Conservation (phyloP, 2,888 invertebrate species). For the Aspidiotus rigidus region DNA sequence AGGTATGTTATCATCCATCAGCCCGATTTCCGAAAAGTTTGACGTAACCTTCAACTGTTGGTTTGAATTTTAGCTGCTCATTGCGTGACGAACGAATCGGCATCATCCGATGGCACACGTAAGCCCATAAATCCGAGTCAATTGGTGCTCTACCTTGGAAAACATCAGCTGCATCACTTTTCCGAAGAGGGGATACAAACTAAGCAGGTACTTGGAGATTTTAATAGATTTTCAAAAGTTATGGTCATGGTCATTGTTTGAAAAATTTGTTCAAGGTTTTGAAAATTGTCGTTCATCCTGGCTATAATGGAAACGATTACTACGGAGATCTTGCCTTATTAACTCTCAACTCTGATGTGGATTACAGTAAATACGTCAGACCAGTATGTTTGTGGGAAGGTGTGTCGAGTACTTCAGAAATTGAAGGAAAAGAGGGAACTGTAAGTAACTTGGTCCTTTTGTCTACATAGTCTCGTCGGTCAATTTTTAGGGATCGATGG, state of each 20-base stretch:
- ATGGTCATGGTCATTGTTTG: background rate
- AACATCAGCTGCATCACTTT: conserved; percentile 41
- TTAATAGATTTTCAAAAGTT: background rate
- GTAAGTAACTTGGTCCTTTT: conserved; percentile 42
- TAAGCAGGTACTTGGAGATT: conserved; percentile 38
- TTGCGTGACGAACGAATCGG: conserved; percentile 48
- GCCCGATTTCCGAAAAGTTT: background rate
- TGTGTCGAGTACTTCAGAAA: conserved; percentile 42
- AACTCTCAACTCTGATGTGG: conserved; percentile 46
- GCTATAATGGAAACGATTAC: conserved; percentile 50
- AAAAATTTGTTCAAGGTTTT: conserved; percentile 42
- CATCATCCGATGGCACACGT: conserved; percentile 30
- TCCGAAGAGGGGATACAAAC: conserved; percentile 42
- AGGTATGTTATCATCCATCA: conserved; percentile 36
- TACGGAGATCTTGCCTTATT: conserved; percentile 53
- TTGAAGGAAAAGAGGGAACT: conserved; percentile 48
- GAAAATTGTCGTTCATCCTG: conserved; percentile 49
- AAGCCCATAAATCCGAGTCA: conserved; percentile 41
- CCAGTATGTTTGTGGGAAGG: conserved; percentile 56
- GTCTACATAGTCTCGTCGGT: too few species aligned
- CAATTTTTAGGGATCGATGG: too few species aligned
- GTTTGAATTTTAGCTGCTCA: conserved; percentile 48
- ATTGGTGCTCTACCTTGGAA: conserved; percentile 43
- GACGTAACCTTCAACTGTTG: background rate
- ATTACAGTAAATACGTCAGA: conserved; percentile 49